A percentile compares a stretch with the other conserved stretches of the same genome.
These are phyloP conservation scores for Sinocyclocheilus anshuiensis DNA, from an alignment of 2,113 vertebrate genomes.

Conservation along the genomic window DNA sequence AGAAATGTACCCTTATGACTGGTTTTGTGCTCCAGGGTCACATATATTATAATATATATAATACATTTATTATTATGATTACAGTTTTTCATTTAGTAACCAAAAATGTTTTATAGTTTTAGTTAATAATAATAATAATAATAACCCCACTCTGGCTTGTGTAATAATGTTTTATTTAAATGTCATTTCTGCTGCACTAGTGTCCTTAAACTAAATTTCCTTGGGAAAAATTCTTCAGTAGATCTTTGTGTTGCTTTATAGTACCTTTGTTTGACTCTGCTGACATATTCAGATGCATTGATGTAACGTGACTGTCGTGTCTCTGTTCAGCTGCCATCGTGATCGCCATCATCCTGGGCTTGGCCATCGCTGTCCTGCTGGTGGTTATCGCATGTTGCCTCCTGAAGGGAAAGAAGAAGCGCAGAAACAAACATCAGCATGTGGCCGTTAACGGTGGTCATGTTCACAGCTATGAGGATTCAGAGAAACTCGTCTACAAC, in stretches of 20 bases:
- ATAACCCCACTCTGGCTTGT: background rate
- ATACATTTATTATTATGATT: no score
- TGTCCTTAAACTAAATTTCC: no score
- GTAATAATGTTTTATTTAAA: background rate
- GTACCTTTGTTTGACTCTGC: background rate
- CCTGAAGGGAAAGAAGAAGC: constrained; percentile 77
- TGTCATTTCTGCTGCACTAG: no score
- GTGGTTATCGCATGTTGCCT: constrained; percentile 81
- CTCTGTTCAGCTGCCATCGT: constrained; percentile 66
- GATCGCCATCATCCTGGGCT: constrained; percentile 74
- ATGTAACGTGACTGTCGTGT: background rate
- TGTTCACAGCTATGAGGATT: constrained; percentile 73
- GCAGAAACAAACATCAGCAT: constrained; percentile 68
- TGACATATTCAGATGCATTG: background rate
- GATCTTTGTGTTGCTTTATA: background rate
- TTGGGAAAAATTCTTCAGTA: no score
- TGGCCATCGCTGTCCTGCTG: constrained; percentile 80
- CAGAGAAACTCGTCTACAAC: constrained; percentile 86
- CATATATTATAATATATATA: no score
- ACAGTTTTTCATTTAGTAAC: background rate
- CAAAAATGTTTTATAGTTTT: no score
- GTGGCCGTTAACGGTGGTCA: constrained; percentile 77
- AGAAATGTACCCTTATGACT: no score
- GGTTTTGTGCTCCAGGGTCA: no score
- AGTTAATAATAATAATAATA: no score